A percentile compares a stretch with the other conserved stretches of the same genome.
These are phyloP conservation scores for Nipponacmea schrenckii DNA, from an alignment of 2,888 invertebrate genomes.

Conservation along the genomic window DNA sequence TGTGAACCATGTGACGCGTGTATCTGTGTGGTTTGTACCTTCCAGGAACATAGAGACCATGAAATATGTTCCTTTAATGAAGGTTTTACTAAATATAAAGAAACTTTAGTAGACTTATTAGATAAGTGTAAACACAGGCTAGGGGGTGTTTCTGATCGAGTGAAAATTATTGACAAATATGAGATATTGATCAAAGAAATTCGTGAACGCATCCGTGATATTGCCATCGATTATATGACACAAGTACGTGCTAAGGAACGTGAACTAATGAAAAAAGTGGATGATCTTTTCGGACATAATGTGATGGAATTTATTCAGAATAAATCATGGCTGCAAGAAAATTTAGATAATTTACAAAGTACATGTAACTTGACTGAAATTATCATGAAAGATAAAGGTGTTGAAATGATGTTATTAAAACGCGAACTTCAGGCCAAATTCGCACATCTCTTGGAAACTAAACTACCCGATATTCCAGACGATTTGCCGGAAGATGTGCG, in stretches of 20 bases:
- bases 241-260: constrained; percentile 54
- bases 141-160: constrained; percentile 45
- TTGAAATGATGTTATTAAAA: constrained; percentile 65
- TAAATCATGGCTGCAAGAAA: constrained; percentile 57
- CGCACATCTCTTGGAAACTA: constrained; percentile 49
- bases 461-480: constrained; percentile 45
- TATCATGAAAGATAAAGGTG: constrained; percentile 61
- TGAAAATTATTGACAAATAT: constrained; percentile 59
- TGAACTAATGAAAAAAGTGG: constrained; percentile 57
- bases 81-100: constrained; percentile 58
- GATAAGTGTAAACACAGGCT: constrained; percentile 49
- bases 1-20: constrained; percentile 66
- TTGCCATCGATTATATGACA: constrained; percentile 42
- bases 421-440: constrained; percentile 64
- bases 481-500: constrained; percentile 44
- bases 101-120: constrained; percentile 42
- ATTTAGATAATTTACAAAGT: constrained; percentile 56
- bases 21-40: constrained; percentile 67
- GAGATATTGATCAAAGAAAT: constrained; percentile 60
- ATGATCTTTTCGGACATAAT: constrained; percentile 55
- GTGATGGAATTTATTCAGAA: constrained; percentile 55
- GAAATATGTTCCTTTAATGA: constrained; percentile 65
- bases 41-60: constrained; percentile 66
- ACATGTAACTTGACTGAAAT: constrained; percentile 62
- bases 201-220: constrained; percentile 61